phyloP scores from a whole-genome alignment of 2,797 vertebrate genomes.

The Acrossocheilus wenchowensis region DNA sequence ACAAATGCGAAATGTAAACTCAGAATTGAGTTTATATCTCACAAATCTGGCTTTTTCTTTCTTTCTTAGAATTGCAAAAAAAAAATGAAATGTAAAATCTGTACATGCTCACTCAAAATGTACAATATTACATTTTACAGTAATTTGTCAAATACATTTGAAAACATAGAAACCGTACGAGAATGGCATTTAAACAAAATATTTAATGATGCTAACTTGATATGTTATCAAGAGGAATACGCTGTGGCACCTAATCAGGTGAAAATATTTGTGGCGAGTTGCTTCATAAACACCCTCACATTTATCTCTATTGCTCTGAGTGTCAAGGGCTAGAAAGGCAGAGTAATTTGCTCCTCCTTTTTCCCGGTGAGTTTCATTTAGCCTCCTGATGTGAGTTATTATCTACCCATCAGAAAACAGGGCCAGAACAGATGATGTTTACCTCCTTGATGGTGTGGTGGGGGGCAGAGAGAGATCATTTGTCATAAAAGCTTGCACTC shows the following conservation, averaged over 20 bases:
- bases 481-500: constrained; percentile 46
- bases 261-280: constrained; percentile 62
- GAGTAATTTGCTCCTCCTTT: constrained; percentile 79
- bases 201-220: not conserved
- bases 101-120: no score
- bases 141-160: not conserved
- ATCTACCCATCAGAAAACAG: constrained; percentile 77
- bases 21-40: no score
- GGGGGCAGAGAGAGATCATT: constrained; percentile 52
- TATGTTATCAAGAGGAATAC: constrained; percentile 21
- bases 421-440: constrained; percentile 83
- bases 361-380: constrained; percentile 79
- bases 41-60: no score
- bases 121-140: not conserved
- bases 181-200: no score
- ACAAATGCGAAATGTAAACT: no score
- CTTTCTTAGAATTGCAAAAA: no score
- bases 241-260: constrained; percentile 45
- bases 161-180: not conserved
- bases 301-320: constrained; percentile 80
- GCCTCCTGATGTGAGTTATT: constrained; percentile 77
- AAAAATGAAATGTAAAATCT: not conserved
- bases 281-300: constrained; percentile 70
- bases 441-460: constrained; percentile 71
- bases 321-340: constrained; percentile 73